phyloP scores from a whole-genome alignment of 1,140 invertebrate genomes.

The Cotesia chilonis region DNA sequence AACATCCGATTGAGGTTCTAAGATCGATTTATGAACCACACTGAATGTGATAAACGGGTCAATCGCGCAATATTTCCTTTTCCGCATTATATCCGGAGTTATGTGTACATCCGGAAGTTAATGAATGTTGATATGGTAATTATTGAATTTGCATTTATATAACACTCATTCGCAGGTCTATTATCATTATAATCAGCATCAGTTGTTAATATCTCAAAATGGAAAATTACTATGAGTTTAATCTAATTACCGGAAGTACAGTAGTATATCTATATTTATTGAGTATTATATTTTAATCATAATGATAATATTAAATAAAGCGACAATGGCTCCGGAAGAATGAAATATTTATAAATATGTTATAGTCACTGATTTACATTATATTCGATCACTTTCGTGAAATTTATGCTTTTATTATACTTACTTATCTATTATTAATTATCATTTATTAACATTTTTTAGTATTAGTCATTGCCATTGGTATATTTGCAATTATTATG shows the following conservation, averaged over 20 bases:
- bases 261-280: conserved; percentile 9
- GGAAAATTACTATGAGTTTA: conserved; percentile 15
- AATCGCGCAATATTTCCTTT: conserved; percentile 28
- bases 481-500: no score
- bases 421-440: no score
- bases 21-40: background rate
- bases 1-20: background rate
- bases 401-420: conserved; percentile 11
- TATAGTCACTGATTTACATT: conserved; percentile 5
- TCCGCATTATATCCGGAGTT: conserved; percentile 5
- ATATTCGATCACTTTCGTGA: conserved; percentile 2
- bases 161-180: conserved; percentile 7
- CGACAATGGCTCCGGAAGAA: conserved; percentile 14
- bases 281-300: background rate
- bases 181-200: conserved; percentile 28
- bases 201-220: conserved; percentile 19
- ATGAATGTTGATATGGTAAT: conserved; percentile 32
- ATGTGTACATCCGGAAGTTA: conserved; percentile 14
- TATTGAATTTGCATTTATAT: conserved; percentile 30
- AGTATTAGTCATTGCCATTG: no score
- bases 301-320: background rate
- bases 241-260: conserved; percentile 25
- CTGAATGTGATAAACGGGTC: conserved; percentile 3
- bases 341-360: conserved; percentile 5
- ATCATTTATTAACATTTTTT: background rate